Evolutionary conservation across 1,140 invertebrate genomes (phyloP).

Genomic region (Carcinoscorpius rotundicauda): DNA sequence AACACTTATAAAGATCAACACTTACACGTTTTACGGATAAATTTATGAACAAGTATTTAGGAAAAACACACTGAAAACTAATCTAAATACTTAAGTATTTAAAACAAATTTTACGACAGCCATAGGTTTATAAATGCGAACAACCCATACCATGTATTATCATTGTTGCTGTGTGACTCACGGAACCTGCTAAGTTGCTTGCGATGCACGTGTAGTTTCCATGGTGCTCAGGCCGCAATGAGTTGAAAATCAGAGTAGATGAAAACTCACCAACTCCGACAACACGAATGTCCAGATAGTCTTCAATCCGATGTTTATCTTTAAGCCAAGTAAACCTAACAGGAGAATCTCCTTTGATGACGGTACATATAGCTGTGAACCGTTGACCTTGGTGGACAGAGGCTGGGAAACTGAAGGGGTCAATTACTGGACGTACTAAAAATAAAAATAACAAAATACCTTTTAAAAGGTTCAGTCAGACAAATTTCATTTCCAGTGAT

Average conservation of each 20-base stretch:
- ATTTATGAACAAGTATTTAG: too few relatives aligned
- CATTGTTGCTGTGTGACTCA: slow-evolving; percentile 46
- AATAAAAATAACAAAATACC: slow-evolving; percentile 4
- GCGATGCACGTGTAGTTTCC: slow-evolving; percentile 61
- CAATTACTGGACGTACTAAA: slow-evolving; percentile 29
- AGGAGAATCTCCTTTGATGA: slow-evolving; percentile 65
- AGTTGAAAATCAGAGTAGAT: slow-evolving; percentile 24
- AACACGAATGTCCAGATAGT: slow-evolving; percentile 10
- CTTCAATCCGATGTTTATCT: slow-evolving; percentile 27
- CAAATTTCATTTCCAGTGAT: too few relatives aligned
- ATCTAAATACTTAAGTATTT: too few relatives aligned
- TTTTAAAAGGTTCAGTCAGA: background rate
- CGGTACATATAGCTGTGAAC: slow-evolving; percentile 69
- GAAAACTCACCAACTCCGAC: slow-evolving; percentile 23
- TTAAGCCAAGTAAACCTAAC: slow-evolving; percentile 26
- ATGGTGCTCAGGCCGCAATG: slow-evolving; percentile 40
- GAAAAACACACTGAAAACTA: too few relatives aligned
- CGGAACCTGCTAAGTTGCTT: slow-evolving; percentile 47
- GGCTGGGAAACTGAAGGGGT: slow-evolving; percentile 41
- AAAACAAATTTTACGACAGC: too few relatives aligned
- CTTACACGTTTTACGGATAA: too few relatives aligned
- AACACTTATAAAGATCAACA: too few relatives aligned
- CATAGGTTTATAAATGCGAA: slow-evolving; percentile 23
- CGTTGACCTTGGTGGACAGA: slow-evolving; percentile 70
- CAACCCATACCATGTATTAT: slow-evolving; percentile 46